These are phyloP conservation scores for Cylas formicarius DNA, from an alignment of 1,140 invertebrate species.

Conservation along the genomic window DNA sequence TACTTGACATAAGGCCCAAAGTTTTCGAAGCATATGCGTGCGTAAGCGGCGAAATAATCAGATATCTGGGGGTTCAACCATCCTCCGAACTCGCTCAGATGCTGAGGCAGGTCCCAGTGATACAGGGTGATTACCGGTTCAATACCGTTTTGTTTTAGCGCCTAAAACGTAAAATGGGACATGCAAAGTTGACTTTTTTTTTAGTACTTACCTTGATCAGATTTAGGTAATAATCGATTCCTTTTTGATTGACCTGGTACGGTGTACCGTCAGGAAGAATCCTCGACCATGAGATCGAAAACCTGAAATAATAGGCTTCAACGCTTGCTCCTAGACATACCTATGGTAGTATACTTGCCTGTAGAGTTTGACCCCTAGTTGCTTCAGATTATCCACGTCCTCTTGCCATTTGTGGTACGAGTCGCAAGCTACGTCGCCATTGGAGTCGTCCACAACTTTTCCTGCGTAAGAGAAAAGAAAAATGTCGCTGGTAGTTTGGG, in stretches of 20 bases:
- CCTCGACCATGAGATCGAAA: conserved; percentile 56
- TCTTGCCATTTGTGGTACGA: conserved; percentile 46
- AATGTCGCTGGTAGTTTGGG: too few relatives aligned
- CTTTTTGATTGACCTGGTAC: conserved; percentile 50
- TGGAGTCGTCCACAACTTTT: conserved; percentile 43
- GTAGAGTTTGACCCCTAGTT: conserved; percentile 43
- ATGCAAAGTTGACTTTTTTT: background rate
- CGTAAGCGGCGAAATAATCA: conserved; percentile 47
- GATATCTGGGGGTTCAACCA: conserved; percentile 55
- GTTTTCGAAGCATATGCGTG: conserved; percentile 18
- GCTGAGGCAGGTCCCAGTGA: conserved; percentile 50
- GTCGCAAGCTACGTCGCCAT: conserved; percentile 47
- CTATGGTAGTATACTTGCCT: background rate
- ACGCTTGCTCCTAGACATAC: too few relatives aligned
- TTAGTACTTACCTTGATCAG: conserved; percentile 41
- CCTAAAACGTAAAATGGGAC: conserved; percentile 3
- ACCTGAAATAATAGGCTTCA: too few relatives aligned
- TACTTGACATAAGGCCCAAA: conserved; percentile 37
- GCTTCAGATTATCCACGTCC: conserved; percentile 44
- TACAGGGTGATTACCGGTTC: conserved; percentile 51
- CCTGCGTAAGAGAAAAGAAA: too few relatives aligned
- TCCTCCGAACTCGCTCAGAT: conserved; percentile 56
- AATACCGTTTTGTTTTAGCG: conserved; percentile 45
- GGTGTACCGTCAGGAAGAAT: conserved; percentile 32
- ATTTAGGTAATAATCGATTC: conserved; percentile 57